Percentiles rank a stretch among this genome's conserved stretches.
Conservation (phyloP, 2,113 vertebrate genomes). For the Nanorana parkeri region DNA sequence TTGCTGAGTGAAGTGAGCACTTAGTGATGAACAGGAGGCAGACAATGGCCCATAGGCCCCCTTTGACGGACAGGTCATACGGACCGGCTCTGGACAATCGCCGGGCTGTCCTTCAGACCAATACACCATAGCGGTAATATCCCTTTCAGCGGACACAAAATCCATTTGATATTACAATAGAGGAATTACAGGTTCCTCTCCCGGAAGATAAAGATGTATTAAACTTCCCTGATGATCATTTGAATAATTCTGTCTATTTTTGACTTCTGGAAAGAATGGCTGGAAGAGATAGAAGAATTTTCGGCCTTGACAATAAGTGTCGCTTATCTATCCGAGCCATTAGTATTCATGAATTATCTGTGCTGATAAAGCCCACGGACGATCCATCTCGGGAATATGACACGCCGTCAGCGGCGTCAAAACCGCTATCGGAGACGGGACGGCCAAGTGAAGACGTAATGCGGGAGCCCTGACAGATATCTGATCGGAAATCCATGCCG, state of each 20-base stretch:
- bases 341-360: constrained; percentile 48
- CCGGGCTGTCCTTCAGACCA: not conserved
- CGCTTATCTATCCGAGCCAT: constrained; percentile 20
- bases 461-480: not conserved
- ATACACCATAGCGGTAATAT: not conserved
- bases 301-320: not conserved
- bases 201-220: constrained; percentile 44
- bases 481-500: not conserved
- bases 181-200: constrained; percentile 29
- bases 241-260: constrained; percentile 33
- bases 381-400: constrained; percentile 17
- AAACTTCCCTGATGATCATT: constrained; percentile 17
- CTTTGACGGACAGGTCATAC: no score
- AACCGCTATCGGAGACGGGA: constrained; percentile 12
- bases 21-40: not conserved
- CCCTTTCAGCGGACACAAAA: constrained; percentile 2
- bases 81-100: not conserved
- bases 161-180: constrained; percentile 43
- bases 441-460: not conserved
- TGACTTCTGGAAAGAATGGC: constrained; percentile 10
- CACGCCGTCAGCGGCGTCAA: constrained; percentile 12
- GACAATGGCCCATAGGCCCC: not conserved
- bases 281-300: not conserved
- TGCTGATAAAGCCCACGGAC: constrained; percentile 28
- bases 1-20: no score